Evolutionary conservation across 2,113 vertebrate species (phyloP).

Genomic region (Lathamus discolor): DNA sequence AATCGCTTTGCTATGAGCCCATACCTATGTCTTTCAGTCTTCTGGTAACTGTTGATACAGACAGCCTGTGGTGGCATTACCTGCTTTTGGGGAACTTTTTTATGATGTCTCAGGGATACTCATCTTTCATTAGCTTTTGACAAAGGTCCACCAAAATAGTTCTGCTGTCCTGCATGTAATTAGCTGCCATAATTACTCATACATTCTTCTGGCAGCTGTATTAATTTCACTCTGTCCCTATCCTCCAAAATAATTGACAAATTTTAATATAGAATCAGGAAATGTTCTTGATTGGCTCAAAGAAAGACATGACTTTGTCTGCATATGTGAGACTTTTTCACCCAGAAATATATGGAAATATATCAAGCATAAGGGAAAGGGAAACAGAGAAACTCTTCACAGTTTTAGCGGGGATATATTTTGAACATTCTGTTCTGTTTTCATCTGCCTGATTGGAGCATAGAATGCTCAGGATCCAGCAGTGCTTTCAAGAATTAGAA

Average conservation of each 20-base stretch:
- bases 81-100: not conserved
- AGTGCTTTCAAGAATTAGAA: not conserved
- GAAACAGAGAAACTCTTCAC: not conserved
- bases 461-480: not conserved
- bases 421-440: not conserved
- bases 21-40: not conserved
- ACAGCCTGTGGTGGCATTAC: not conserved
- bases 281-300: not conserved
- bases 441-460: not conserved
- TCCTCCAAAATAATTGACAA: not conserved
- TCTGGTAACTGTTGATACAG: not conserved
- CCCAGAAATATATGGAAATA: not conserved
- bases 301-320: not conserved
- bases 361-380: not conserved
- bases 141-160: not conserved
- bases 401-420: not conserved
- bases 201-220: not conserved
- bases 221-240: not conserved
- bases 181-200: not conserved
- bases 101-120: not conserved
- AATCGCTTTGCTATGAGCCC: not conserved
- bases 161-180: not conserved
- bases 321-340: not conserved
- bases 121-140: not conserved
- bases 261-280: not conserved